Evolutionary conservation across 2,797 vertebrate genomes (phyloP).

Genomic region (Liasis olivaceus): DNA sequence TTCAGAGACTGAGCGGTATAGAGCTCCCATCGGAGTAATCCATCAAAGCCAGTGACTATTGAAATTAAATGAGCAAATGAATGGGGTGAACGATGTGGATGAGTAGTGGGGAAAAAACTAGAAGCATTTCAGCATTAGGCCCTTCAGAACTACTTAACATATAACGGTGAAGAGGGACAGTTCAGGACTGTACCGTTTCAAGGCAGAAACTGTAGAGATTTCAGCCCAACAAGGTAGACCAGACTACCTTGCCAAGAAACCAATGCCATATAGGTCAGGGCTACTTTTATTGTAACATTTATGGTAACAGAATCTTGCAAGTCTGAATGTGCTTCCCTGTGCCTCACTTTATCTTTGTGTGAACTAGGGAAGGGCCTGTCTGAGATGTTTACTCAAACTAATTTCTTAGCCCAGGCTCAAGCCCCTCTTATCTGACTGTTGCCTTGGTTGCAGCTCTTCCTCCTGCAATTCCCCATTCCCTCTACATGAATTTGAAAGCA

Average conservation of each 20-base stretch:
- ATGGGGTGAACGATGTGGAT: background rate
- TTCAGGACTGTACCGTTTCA: background rate
- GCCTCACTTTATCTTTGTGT: background rate
- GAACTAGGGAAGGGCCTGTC: background rate
- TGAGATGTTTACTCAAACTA: background rate
- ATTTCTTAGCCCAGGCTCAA: background rate
- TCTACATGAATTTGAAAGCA: background rate
- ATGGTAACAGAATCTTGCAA: background rate
- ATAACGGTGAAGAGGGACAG: too few relatives aligned
- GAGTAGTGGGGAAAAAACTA: accelerated
- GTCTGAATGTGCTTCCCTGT: background rate
- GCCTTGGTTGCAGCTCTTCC: background rate
- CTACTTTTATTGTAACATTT: background rate
- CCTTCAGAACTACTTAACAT: background rate
- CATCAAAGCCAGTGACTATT: background rate
- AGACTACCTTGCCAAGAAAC: background rate
- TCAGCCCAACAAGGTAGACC: background rate
- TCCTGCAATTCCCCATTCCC: background rate
- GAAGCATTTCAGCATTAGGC: background rate
- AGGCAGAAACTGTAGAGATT: background rate
- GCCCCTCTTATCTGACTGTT: background rate
- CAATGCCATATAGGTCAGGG: background rate
- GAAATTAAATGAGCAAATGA: background rate
- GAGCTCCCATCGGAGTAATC: background rate
- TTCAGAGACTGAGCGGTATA: background rate